Percentiles rank a stretch among this genome's conserved stretches.
phyloP scores from a whole-genome alignment of 2,888 invertebrate genomes.

The Pterobdella sp. region DNA sequence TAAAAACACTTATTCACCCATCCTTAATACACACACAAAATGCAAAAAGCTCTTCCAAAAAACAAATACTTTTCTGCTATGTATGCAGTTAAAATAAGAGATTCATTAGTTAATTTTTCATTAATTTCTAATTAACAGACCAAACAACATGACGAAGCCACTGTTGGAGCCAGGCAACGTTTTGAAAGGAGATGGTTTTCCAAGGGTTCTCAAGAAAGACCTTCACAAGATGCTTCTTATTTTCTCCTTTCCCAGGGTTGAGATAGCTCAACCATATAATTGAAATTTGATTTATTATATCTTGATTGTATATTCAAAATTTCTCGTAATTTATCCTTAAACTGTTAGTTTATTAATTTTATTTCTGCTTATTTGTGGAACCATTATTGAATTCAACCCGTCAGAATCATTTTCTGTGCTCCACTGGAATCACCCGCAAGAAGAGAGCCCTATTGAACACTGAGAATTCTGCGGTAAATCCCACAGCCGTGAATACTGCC shows the following conservation, averaged over 20 bases:
- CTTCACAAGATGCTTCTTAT: conserved; percentile 20
- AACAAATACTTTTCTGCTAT: too few relatives aligned
- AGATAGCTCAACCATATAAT: too few relatives aligned
- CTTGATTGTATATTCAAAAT: too few relatives aligned
- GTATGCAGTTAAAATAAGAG: too few relatives aligned
- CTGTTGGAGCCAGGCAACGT: conserved; percentile 12
- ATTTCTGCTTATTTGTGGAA: not conserved
- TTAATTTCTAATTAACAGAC: conserved; percentile 3
- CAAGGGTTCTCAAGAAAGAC: conserved; percentile 6
- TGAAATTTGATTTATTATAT: too few relatives aligned
- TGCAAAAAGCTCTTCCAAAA: too few relatives aligned
- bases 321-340: too few relatives aligned
- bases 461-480: conserved; percentile 12
- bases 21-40: too few relatives aligned
- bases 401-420: conserved; percentile 2
- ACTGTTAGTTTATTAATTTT: not conserved
- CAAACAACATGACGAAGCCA: not conserved
- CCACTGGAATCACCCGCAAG: not conserved
- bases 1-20: too few relatives aligned
- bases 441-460: conserved; percentile 11
- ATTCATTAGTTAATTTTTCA: too few relatives aligned
- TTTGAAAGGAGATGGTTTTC: conserved; percentile 10
- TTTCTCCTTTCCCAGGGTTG: conserved; percentile 20
- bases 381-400: not conserved
- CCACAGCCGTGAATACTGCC: not conserved